These are phyloP conservation scores for Phylloscopus collybita DNA, from an alignment of 2,797 vertebrate genomes.

Conservation along the genomic window DNA sequence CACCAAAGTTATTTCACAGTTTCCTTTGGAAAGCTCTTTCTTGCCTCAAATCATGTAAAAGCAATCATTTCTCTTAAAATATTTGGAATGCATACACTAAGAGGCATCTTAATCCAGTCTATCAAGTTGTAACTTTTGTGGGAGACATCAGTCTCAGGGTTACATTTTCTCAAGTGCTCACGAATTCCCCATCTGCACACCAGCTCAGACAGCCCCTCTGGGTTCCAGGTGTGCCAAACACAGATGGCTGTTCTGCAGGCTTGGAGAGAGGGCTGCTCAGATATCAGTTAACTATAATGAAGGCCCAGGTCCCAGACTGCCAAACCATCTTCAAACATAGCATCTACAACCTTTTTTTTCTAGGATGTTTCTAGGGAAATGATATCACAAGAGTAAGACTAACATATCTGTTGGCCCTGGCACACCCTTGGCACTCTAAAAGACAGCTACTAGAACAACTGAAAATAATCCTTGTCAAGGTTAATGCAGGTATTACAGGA, in stretches of 20 bases:
- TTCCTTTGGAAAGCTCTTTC: background rate
- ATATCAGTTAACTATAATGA: background rate
- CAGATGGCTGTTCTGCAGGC: background rate
- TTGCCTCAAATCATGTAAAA: background rate
- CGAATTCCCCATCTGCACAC: background rate
- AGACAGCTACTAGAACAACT: background rate
- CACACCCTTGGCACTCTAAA: background rate
- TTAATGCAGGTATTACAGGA: background rate
- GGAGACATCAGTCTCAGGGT: background rate
- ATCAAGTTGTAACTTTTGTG: background rate
- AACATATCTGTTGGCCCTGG: accelerated
- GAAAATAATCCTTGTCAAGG: background rate
- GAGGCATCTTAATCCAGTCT: background rate
- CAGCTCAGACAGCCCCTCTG: background rate
- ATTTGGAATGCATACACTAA: background rate
- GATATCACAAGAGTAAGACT: background rate
- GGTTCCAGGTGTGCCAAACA: background rate
- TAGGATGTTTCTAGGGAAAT: background rate
- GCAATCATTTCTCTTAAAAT: background rate
- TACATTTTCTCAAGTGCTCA: background rate
- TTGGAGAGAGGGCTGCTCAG: background rate
- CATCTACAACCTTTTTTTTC: background rate
- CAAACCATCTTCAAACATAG: background rate
- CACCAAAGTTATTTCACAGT: background rate
- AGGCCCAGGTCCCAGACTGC: background rate